Evolutionary conservation across 2,113 vertebrate genomes (phyloP).

Genomic region (Mustelus asterias): DNA sequence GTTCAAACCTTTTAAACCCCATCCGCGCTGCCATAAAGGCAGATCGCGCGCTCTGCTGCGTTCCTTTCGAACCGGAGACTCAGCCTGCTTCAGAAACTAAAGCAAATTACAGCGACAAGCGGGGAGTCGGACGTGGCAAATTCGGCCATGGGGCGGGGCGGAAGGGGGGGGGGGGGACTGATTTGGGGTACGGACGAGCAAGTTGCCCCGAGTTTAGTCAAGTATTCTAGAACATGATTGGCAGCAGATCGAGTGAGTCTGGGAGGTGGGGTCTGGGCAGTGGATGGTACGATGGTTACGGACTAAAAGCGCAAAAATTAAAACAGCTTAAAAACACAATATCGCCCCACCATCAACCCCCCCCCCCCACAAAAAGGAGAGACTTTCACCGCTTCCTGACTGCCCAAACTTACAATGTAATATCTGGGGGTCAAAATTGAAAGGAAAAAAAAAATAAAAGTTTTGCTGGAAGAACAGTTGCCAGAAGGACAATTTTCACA

Average conservation of each 20-base stretch:
- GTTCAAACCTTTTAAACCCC: not conserved
- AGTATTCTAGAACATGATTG: not conserved
- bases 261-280: not conserved
- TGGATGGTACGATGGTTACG: too few relatives aligned
- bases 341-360: not conserved
- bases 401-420: not conserved
- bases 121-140: not conserved
- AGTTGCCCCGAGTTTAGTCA: not conserved
- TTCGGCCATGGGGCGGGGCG: too few relatives aligned
- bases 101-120: not conserved
- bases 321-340: not conserved
- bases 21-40: not conserved
- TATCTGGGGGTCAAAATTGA: not conserved
- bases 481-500: not conserved
- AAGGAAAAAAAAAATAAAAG: not conserved
- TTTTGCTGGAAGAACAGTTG: not conserved
- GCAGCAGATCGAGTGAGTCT: not conserved
- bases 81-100: not conserved
- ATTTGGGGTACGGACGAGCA: not conserved
- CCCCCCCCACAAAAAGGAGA: not conserved
- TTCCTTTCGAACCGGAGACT: not conserved
- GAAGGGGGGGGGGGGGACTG: not conserved
- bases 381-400: not conserved
- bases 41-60: not conserved
- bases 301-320: not conserved